A percentile compares a stretch with the other conserved stretches of the same genome.
phyloP scores from a whole-genome alignment of 2,888 invertebrate genomes.

The Brachyptera risi region DNA sequence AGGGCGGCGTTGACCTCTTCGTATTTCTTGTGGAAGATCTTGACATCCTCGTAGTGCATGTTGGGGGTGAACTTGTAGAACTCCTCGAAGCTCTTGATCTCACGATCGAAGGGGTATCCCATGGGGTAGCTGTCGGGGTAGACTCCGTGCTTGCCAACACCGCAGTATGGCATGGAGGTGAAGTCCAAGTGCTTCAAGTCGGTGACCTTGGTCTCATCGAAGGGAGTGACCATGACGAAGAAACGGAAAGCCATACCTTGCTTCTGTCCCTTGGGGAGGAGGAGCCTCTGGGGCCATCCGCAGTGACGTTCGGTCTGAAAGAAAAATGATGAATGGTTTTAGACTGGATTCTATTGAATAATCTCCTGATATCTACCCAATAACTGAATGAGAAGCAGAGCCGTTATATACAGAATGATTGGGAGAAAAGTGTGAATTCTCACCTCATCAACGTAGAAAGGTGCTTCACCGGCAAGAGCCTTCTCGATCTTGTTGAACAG shows the following conservation, averaged over 20 bases:
- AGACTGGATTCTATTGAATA: no score
- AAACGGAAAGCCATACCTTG: conserved; percentile 63
- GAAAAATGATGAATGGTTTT: background rate
- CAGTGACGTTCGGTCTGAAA: conserved; percentile 47
- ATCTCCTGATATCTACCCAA: no score
- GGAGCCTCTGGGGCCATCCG: conserved; percentile 65
- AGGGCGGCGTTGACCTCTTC: conserved; percentile 28
- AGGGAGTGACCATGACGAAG: conserved; percentile 57
- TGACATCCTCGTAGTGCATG: conserved; percentile 57
- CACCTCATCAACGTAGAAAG: conserved; percentile 45
- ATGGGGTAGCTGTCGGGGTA: conserved; percentile 52
- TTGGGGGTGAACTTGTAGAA: conserved; percentile 49
- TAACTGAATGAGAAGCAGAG: no score
- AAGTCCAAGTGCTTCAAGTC: conserved; percentile 58
- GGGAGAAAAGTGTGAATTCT: no score
- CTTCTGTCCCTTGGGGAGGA: conserved; percentile 65
- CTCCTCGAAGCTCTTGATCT: conserved; percentile 41
- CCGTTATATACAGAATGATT: no score
- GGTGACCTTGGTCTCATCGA: conserved; percentile 46
- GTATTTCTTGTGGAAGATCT: conserved; percentile 54
- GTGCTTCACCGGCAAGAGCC: conserved; percentile 50
- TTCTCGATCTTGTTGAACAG: conserved; percentile 59
- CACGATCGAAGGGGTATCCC: conserved; percentile 58
- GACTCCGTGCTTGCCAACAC: conserved; percentile 40
- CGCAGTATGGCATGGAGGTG: conserved; percentile 48